Percentiles rank a stretch among this genome's conserved stretches.
These are phyloP conservation scores for Pelochelys cantorii DNA, from an alignment of 2,797 vertebrate species.

Conservation along the genomic window DNA sequence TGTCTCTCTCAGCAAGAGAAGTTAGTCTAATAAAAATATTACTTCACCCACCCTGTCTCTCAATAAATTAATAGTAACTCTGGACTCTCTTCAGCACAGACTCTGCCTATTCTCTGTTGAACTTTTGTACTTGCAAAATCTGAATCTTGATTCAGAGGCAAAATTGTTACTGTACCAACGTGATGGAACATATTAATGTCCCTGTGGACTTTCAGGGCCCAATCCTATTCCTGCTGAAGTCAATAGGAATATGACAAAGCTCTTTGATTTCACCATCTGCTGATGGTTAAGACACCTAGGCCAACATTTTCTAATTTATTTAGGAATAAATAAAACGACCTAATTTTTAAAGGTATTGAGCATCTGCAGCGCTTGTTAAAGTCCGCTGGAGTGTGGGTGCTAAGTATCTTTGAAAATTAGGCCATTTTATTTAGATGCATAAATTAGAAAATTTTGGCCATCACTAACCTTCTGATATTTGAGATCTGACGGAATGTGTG, in stretches of 20 bases:
- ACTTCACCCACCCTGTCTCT: not conserved
- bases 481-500: not conserved
- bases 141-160: not conserved
- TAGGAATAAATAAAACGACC: constrained; percentile 16
- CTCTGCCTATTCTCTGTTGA: not conserved
- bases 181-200: not conserved
- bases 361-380: constrained; percentile 61
- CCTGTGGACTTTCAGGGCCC: not conserved
- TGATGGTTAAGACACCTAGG: not conserved
- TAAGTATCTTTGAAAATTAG: constrained; percentile 1
- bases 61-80: not conserved
- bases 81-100: rapidly evolving
- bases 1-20: not conserved
- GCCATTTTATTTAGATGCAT: not conserved
- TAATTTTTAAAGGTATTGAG: constrained; percentile 16
- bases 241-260: constrained; percentile 24
- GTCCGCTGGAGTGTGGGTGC: constrained; percentile 52
- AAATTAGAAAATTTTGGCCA: not conserved
- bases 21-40: not conserved
- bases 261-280: constrained; percentile 40
- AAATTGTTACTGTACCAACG: not conserved
- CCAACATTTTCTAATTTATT: constrained; percentile 27
- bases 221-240: not conserved
- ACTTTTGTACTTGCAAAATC: not conserved
- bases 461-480: not conserved